Evolutionary conservation across 2,113 vertebrate species (phyloP), one percentile per base, ranked within the genome.

Genomic region (Caracal caracal): DNA sequence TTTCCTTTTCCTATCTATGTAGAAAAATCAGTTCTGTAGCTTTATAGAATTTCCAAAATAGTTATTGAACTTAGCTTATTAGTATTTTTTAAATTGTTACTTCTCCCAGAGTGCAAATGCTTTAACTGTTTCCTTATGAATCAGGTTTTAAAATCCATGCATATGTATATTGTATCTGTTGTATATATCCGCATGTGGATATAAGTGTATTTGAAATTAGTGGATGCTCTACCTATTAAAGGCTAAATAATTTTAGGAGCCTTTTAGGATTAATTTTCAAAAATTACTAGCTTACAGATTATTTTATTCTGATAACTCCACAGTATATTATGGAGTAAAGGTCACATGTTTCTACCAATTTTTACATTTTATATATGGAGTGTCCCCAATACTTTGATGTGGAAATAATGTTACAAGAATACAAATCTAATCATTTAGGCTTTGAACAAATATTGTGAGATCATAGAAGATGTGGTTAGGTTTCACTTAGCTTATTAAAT

Each of bases 1-100:
- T 88, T 95, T 97, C 95, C 80, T 95, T 95, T 95, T 97, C 75
- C 47, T 90, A 15, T 83, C 68, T 76, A 24, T 79, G 24, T 61
- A 59, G 30, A 22, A 53, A 61, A 59, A 59, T 59, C 56, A 59
- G 22, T 82, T 94, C 53, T 94, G 33, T 93, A 90, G 10, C 40
- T 86, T 90, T 61, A 63, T 61, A 95, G 56, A 84, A 82, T 90
- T 95, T 94, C 30, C 47, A 87, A 87, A 94, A 82, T 83, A 75
- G 20, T 93, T 82, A 26, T 10, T 94, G 30, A 88, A 73, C 15
- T 90, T 88, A 85, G 33, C 37, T 56, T 80, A 59, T 56, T 84
- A 59, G 11, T 95, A 91, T 90, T 95, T 93, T 73, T 85, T 20
- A 71, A 96, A 30, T 83, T 66, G 70, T 79, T 95, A 40, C 30